Evolutionary conservation across 2,113 vertebrate species (phyloP), one percentile per base, ranked within the genome.

Genomic region (Nothocercus julius): DNA sequence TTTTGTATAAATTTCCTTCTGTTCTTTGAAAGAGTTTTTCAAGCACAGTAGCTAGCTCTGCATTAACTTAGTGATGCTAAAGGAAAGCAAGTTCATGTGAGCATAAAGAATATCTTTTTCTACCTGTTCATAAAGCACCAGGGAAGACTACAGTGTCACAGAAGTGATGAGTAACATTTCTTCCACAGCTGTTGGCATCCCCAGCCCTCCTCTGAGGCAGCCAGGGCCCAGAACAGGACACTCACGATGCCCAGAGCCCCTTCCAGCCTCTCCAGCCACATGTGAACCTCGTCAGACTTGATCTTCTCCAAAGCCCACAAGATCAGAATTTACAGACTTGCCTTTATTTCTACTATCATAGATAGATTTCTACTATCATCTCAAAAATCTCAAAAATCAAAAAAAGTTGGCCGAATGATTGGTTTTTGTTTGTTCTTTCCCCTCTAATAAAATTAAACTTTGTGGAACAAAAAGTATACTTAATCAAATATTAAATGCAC

Each of bases 1-100:
- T 97, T 97, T 97, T 92, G 83, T 93, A 92, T 96, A 44, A 73
- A 76, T 97, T 97, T 97, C 95, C 94, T 95, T 97, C 94, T 94
- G 95, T 87, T 72, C 79, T 95, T 95, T 97, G 87, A 97, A 97
- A 84, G 42, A 87, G 74, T 47, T 96, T 96, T 95, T 77, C 59
- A 44, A 74, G 76, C 63, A 82, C 93, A 58, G 81, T 90, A 96
- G 72, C 47, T 12, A 95, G 85, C 70, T 78, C 63, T 67, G 44
- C n/a, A 78, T 83, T 73, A 85, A 61, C 30, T 79, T 45, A 25
- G 1, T 85, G 70, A 79, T 44, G 69, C 77, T 74, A 47, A 92
- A 69, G 58, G 66, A 96, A 95, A 79, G 27, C 30, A 72, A 93
- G 66, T 62, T 62, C 56, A 73, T 78, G 72, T 22, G 68, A 79